A percentile compares a stretch with the other conserved stretches of the same genome.
Conservation (phyloP, 2,888 invertebrate genomes). For the Lacanobia wlatinum region DNA sequence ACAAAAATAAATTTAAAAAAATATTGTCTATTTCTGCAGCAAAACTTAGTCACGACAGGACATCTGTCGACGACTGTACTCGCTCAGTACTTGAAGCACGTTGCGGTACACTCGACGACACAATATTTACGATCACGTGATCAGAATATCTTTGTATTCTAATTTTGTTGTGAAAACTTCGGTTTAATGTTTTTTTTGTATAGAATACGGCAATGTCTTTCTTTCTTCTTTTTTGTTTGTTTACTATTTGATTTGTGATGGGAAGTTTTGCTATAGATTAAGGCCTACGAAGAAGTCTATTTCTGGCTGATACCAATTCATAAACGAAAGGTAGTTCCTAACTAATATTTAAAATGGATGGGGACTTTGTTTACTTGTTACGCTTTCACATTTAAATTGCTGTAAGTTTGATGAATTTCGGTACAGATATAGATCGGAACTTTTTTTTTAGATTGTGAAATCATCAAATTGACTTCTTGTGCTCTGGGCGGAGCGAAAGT, state of each 20-base stretch:
- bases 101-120: conserved; percentile 56
- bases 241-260: background rate
- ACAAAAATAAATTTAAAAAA: background rate
- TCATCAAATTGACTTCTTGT: no score
- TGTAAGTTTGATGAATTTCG: no score
- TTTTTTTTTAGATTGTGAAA: no score
- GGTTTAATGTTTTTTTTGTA: conserved; percentile 29
- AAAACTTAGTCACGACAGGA: conserved; percentile 38
- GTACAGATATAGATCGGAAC: no score
- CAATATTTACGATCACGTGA: conserved; percentile 68
- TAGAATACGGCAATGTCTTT: conserved; percentile 3
- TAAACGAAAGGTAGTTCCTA: no score
- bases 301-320: no score
- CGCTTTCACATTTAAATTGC: no score
- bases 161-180: conserved; percentile 46
- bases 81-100: conserved; percentile 25
- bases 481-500: no score
- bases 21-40: conserved; percentile 11
- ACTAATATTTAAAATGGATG: no score
- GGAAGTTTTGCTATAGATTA: background rate
- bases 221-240: conserved; percentile 10
- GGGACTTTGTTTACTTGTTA: no score
- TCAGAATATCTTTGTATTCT: conserved; percentile 32
- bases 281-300: no score
- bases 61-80: conserved; percentile 49